phyloP scores from a whole-genome alignment of 2,888 invertebrate genomes.

The Lycia hirtaria region DNA sequence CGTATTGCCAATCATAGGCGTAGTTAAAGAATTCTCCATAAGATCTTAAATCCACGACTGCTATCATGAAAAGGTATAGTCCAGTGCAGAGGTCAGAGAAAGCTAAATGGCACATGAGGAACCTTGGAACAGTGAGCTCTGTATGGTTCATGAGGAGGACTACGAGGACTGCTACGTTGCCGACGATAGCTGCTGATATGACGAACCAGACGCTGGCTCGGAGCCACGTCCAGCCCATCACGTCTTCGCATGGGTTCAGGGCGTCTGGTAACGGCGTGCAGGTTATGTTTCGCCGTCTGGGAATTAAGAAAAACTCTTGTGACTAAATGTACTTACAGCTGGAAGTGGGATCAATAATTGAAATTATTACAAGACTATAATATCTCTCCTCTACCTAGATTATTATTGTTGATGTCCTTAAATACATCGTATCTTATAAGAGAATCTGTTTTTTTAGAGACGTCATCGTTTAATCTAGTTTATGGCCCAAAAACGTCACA shows the following conservation, averaged over 20 bases:
- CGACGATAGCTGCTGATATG: constrained; percentile 91
- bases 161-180: constrained; percentile 92
- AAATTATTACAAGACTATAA: background rate
- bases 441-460: too few species aligned
- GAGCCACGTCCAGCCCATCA: constrained; percentile 93
- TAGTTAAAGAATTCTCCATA: constrained; percentile 95
- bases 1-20: constrained; percentile 95
- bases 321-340: background rate
- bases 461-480: too few species aligned
- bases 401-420: too few species aligned
- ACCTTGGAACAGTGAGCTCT: constrained; percentile 75
- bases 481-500: too few species aligned
- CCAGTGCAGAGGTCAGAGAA: constrained; percentile 96
- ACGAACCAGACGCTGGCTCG: constrained; percentile 95
- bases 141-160: constrained; percentile 88
- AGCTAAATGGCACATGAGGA: constrained; percentile 89
- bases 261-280: constrained; percentile 92
- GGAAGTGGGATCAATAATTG: background rate
- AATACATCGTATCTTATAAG: too few species aligned
- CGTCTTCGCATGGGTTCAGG: constrained; percentile 95
- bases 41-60: constrained; percentile 93
- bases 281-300: constrained; percentile 76
- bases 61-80: constrained; percentile 92
- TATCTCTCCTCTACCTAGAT: too few species aligned
- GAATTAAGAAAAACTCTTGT: constrained; percentile 33